Evolutionary conservation across 2,888 invertebrate species (phyloP).

Genomic region (Epistrophella euchroma): DNA sequence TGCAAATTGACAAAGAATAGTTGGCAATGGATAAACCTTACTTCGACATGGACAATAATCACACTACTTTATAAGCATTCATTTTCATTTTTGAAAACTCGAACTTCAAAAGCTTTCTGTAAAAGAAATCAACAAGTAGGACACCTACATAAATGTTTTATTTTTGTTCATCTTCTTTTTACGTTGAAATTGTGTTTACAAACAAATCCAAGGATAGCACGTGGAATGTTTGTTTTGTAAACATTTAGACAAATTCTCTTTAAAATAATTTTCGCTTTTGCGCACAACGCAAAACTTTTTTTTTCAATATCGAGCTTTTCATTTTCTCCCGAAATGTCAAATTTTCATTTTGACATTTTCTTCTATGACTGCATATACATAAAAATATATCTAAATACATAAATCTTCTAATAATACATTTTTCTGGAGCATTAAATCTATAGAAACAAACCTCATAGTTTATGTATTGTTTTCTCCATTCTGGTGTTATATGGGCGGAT

Average conservation of each 20-base stretch:
- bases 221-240: conserved; percentile 29
- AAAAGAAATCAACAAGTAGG: conserved; percentile 39
- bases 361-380: not conserved
- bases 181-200: conserved; percentile 46
- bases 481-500: conserved; percentile 94
- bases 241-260: conserved; percentile 3
- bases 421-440: conserved; percentile 19
- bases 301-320: conserved; percentile 45
- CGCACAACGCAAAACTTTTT: conserved; percentile 28
- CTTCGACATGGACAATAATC: no score
- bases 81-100: not conserved
- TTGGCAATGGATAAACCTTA: no score
- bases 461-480: conserved; percentile 95
- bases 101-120: not conserved
- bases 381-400: not conserved
- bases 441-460: conserved; percentile 87
- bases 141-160: not conserved
- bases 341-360: conserved; percentile 39
- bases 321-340: conserved; percentile 45
- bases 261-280: conserved; percentile 26
- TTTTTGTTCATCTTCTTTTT: not conserved
- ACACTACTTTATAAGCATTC: not conserved
- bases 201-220: conserved; percentile 53
- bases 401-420: conserved; percentile 45
- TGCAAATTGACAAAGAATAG: no score